Conservation (phyloP, 2,797 vertebrate genomes). For the Neosalanx taihuensis region DNA sequence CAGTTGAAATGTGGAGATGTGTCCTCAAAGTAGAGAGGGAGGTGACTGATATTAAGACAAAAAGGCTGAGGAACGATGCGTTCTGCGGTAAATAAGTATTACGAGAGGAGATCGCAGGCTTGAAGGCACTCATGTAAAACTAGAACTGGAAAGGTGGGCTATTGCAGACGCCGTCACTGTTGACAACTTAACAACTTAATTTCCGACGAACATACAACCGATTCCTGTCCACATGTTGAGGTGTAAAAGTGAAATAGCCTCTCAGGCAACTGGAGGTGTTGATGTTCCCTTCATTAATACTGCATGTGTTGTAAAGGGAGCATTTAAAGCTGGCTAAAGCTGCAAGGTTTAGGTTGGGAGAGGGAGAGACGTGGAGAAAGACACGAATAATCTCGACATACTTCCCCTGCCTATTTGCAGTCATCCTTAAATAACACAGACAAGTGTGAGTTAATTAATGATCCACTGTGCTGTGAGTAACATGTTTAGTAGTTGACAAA, state of each 20-base stretch:
- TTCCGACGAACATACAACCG: not conserved
- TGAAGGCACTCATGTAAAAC: not conserved
- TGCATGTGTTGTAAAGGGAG: slow-evolving; percentile 9
- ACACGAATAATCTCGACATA: not conserved
- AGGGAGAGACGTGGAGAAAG: not conserved
- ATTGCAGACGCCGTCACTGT: not conserved
- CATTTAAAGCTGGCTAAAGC: not conserved
- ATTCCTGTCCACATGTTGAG: not conserved
- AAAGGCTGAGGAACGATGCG: not conserved
- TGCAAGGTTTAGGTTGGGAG: not conserved
- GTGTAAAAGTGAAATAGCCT: not conserved
- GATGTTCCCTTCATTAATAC: slow-evolving; percentile 24
- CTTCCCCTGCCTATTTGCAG: not conserved
- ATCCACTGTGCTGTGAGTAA: slow-evolving; percentile 12
- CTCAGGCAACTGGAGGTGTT: not conserved
- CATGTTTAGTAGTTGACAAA: slow-evolving; percentile 13
- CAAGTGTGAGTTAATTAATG: slow-evolving; percentile 6
- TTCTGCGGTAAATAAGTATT: not conserved
- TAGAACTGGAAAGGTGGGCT: not conserved
- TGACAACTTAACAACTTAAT: no score
- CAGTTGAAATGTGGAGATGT: not conserved
- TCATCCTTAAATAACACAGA: slow-evolving; percentile 10
- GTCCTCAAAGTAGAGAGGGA: not conserved
- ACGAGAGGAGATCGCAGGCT: not conserved
- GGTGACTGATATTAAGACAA: not conserved